Percentiles rank a stretch among this genome's conserved stretches.
phyloP scores from a whole-genome alignment of 1,140 invertebrate genomes.

The Sinonovacula constricta region DNA sequence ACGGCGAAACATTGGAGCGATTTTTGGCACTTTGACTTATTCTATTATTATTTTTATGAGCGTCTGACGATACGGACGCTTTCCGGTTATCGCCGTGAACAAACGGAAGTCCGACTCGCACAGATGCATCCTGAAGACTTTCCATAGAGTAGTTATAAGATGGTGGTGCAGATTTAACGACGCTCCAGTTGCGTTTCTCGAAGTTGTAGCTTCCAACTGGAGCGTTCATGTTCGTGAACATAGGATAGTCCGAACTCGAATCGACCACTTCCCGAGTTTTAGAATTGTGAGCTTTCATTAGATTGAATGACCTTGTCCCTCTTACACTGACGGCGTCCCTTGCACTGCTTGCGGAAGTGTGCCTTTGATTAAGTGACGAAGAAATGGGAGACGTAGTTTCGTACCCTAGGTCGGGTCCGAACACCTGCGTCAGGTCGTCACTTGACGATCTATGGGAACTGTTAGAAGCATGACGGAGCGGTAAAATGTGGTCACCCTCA shows the following conservation, averaged over 20 bases:
- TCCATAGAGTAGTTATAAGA: slow-evolving; percentile 15
- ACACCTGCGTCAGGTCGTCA: slow-evolving; percentile 43
- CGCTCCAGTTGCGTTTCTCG: no score
- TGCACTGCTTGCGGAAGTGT: not conserved
- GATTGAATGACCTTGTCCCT: slow-evolving; percentile 19
- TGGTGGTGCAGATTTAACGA: slow-evolving; percentile 21
- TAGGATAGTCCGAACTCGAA: no score
- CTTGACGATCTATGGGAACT: not conserved
- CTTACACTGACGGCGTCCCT: slow-evolving; percentile 28
- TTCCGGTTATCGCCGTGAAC: slow-evolving; percentile 6
- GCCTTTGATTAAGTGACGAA: not conserved
- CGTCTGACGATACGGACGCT: not conserved
- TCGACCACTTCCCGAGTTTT: no score
- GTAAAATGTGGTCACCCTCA: no score
- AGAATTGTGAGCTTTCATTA: not conserved
- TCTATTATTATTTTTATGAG: not conserved
- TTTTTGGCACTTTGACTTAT: not conserved
- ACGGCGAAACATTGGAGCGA: slow-evolving; percentile 32
- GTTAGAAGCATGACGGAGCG: slow-evolving; percentile 1
- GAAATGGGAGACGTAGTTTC: slow-evolving; percentile 37
- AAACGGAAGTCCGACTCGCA: slow-evolving; percentile 29
- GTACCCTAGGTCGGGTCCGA: slow-evolving; percentile 47
- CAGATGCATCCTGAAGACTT: slow-evolving; percentile 6
- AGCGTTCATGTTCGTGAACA: no score
- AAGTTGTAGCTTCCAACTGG: no score